Percentiles rank a stretch among this genome's conserved stretches.
phyloP scores from a whole-genome alignment of 1,140 invertebrate genomes.

The Caenorhabditis tropicalis region DNA sequence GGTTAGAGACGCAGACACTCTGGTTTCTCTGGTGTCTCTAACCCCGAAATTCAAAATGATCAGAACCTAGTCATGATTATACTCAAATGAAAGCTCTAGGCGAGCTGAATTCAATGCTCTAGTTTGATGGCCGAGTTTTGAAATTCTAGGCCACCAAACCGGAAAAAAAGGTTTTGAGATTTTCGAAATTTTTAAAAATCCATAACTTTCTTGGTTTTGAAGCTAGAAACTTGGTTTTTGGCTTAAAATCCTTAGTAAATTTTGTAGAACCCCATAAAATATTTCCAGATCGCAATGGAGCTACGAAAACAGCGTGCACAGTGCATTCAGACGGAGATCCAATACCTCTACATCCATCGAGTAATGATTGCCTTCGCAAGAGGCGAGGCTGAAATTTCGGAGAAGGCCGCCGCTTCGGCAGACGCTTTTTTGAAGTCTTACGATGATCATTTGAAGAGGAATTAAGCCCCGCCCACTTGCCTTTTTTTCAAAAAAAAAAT shows the following conservation, averaged over 20 bases:
- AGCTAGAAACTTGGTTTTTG: neutral
- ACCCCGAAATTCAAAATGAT: no score
- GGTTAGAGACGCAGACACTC: no score
- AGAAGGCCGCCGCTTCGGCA: neutral
- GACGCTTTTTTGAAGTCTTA: conserved; percentile 4
- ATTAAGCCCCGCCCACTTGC: neutral
- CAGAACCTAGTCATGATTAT: no score
- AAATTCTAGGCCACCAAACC: no score
- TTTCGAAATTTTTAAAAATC: no score
- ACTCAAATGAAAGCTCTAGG: no score
- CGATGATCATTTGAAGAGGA: conserved; percentile 17
- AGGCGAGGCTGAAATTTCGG: neutral
- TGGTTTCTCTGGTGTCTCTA: no score
- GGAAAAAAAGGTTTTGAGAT: no score
- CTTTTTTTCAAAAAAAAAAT: neutral
- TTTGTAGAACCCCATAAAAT: neutral
- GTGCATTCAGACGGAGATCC: conserved; percentile 41
- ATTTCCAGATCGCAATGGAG: conserved; percentile 7
- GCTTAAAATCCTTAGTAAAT: neutral
- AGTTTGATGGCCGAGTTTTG: no score
- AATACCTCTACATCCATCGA: conserved; percentile 45
- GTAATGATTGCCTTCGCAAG: conserved; percentile 26
- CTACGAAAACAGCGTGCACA: conserved; percentile 34
- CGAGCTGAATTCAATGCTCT: no score
- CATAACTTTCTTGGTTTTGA: neutral